Evolutionary conservation across 1,140 invertebrate species (phyloP), one percentile per base, ranked within the genome.

Genomic region (Eciton burchellii): DNA sequence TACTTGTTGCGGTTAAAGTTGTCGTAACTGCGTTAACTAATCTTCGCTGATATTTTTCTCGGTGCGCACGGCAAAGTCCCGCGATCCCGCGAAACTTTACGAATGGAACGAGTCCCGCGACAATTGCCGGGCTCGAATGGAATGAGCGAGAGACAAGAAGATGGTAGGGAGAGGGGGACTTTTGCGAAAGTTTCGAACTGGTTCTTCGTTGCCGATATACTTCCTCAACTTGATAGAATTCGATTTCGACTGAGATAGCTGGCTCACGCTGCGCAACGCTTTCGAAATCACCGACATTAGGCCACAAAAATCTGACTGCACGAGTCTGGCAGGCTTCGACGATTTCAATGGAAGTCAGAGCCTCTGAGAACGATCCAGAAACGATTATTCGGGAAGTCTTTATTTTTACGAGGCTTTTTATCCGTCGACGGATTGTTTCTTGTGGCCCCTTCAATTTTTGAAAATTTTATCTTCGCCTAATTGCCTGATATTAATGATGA

Each of bases 191-290:
- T 87, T 87, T 86, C 59, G 65, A 83, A 52, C 52, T 60, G 19
- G 21, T 60, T 81, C 77, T 63, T 73, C 74, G 45, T 60, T 35
- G 74, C 66, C 76, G 83, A 82, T 86, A 74, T 86, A 84, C 84
- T 85, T 85, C 59, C 57, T 57, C 71, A 57, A 85, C 35, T 77
- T 72, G 84, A 86, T 85, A 45, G 84, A 86, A 87, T 85, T 86
- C 85, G 79, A 85, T 86, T 83, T 85, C 59, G 49, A 8, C 59
- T n/a, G 71, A 35, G 60, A 85, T 84, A 65, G 62, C 8, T 24
- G 11, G 29, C 79, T 66, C 19, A 19, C 41, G 35, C 26, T 52
- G 47, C 41, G 24, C 57, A 54, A 70, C 73, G 81, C 43, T 82
- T 82, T 35, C 21, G n/a, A 9, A 29, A 65, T 85, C 70, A 85